A percentile compares a stretch with the other conserved stretches of the same genome.
phyloP scores from a whole-genome alignment of 2,113 vertebrate species.

The Scomber scombrus region DNA sequence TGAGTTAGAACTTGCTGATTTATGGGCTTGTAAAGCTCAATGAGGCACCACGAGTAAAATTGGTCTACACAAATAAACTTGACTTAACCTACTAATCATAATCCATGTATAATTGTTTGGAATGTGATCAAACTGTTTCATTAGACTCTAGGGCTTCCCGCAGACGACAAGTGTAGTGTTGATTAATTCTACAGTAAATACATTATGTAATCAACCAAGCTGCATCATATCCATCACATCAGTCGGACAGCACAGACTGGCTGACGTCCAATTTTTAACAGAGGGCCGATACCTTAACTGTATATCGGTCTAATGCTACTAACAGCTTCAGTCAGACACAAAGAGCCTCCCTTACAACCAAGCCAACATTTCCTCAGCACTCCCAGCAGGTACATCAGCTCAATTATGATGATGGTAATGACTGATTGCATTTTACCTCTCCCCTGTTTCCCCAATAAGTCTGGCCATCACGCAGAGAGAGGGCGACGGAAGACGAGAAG shows the following conservation, averaged over 20 bases:
- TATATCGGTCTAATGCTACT: slow-evolving; percentile 45
- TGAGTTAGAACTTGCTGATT: not conserved
- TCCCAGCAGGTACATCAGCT: slow-evolving; percentile 80
- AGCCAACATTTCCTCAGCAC: slow-evolving; percentile 68
- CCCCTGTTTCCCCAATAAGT: slow-evolving; percentile 73
- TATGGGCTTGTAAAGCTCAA: slow-evolving; percentile 15
- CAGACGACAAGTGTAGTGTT: slow-evolving; percentile 29
- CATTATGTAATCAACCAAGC: slow-evolving; percentile 52
- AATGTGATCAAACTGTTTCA: slow-evolving; percentile 39
- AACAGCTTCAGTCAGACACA: slow-evolving; percentile 71
- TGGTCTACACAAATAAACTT: slow-evolving; percentile 11
- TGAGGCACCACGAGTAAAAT: not conserved
- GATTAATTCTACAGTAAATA: slow-evolving; percentile 56
- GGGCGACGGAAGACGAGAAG: slow-evolving; percentile 23
- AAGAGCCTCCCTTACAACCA: slow-evolving; percentile 55
- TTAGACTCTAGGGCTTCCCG: slow-evolving; percentile 42
- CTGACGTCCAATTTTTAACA: slow-evolving; percentile 49
- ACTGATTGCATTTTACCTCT: slow-evolving; percentile 81
- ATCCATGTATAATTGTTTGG: slow-evolving; percentile 44
- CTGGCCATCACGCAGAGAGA: slow-evolving; percentile 69
- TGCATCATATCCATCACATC: slow-evolving; percentile 44
- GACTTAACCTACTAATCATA: slow-evolving; percentile 34
- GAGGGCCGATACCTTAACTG: slow-evolving; percentile 54
- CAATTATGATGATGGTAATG: slow-evolving; percentile 81
- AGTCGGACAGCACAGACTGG: slow-evolving; percentile 49